phyloP scores from a whole-genome alignment of 2,797 vertebrate genomes.

The Leptodactylus fallax region DNA sequence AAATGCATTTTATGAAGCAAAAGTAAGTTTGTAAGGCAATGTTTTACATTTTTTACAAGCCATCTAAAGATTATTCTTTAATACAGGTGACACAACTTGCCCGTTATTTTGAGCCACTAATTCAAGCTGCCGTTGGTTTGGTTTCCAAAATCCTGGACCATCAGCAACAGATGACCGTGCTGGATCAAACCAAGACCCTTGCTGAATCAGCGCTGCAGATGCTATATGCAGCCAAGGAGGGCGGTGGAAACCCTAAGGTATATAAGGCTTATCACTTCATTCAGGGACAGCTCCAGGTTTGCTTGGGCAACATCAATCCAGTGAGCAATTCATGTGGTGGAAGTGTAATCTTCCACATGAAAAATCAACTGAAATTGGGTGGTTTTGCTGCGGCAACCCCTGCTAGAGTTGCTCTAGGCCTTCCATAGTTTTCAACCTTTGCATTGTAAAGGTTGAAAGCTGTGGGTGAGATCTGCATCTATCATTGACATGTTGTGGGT shows the following conservation, averaged over 20 bases:
- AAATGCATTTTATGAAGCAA: too few species aligned
- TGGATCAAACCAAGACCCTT: constrained; percentile 97
- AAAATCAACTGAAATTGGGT: too few species aligned
- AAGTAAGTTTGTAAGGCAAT: neutral
- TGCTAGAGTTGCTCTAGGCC: too few species aligned
- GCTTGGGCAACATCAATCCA: too few species aligned
- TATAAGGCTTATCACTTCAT: neutral
- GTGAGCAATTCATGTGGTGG: too few species aligned
- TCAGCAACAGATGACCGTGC: constrained; percentile 96
- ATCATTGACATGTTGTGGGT: too few species aligned
- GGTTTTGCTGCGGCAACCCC: too few species aligned
- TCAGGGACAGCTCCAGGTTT: too few species aligned
- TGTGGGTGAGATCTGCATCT: too few species aligned
- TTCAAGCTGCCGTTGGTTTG: constrained; percentile 90
- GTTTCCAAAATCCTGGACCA: constrained; percentile 93
- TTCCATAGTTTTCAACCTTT: too few species aligned
- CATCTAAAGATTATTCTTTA: neutral
- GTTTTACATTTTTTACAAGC: neutral
- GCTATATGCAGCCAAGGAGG: constrained; percentile 97
- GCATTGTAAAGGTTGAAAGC: too few species aligned
- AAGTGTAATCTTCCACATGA: too few species aligned
- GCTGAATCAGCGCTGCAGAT: constrained; percentile 97
- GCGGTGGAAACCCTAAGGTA: constrained; percentile 97
- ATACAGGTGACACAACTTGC: constrained; percentile 92
- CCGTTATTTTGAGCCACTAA: constrained; percentile 94